These are phyloP conservation scores for Tribolium freemani DNA, from an alignment of 2,888 invertebrate species.

Conservation along the genomic window DNA sequence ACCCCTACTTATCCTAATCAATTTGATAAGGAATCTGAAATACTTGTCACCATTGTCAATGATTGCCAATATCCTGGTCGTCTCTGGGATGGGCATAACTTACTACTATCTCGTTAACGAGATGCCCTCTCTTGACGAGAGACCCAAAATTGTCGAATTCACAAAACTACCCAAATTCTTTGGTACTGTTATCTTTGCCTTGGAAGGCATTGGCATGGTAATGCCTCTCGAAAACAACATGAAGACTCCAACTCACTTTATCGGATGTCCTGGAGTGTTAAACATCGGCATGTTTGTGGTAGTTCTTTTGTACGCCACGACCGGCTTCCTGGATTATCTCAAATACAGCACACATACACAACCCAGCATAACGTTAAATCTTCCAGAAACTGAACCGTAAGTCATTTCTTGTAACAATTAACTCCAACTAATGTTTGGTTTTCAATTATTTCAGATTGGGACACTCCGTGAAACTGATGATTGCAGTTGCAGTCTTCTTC, in stretches of 20 bases:
- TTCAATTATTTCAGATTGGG: constrained; percentile 73
- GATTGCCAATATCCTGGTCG: constrained; percentile 91
- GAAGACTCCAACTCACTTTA: constrained; percentile 91
- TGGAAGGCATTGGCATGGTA: constrained; percentile 84
- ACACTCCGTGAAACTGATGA: constrained; percentile 87
- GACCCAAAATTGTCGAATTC: constrained; percentile 71
- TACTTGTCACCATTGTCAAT: constrained; percentile 93
- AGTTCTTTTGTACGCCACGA: constrained; percentile 85
- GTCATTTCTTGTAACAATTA: constrained; percentile 60
- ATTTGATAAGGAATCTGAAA: constrained; percentile 87
- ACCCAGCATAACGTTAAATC: constrained; percentile 92
- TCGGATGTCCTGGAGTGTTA: constrained; percentile 91
- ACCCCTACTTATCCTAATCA: constrained; percentile 80
- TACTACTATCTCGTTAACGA: constrained; percentile 89
- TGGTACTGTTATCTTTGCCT: constrained; percentile 74
- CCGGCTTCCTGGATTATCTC: constrained; percentile 94
- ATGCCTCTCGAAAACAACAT: constrained; percentile 98
- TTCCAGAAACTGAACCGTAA: constrained; percentile 81
- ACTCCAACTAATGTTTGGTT: not conserved
- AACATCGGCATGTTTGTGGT: constrained; percentile 94
- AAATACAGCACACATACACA: constrained; percentile 83
- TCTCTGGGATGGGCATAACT: constrained; percentile 88
- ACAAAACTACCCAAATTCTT: constrained; percentile 76
- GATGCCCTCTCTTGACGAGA: constrained; percentile 72
- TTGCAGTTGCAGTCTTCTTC: constrained; percentile 91